Evolutionary conservation across 2,113 vertebrate species (phyloP), one percentile per base, ranked within the genome.

Genomic region (Trogon surrucura): DNA sequence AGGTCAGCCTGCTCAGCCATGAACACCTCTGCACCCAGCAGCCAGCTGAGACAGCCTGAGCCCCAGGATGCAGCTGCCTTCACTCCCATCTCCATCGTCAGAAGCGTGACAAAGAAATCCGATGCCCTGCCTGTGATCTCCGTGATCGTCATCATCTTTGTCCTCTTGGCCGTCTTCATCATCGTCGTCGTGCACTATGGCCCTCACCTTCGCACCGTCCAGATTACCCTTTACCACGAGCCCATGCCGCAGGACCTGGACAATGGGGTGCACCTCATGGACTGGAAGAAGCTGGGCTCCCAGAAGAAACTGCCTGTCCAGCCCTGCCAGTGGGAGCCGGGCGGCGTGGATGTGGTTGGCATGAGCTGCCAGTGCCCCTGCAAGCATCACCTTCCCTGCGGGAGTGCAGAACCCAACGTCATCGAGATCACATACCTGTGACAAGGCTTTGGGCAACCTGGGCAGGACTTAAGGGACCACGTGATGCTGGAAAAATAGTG

Each of bases 101-200:
- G 11, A 48, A 57, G 82, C 2, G 30, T 32, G 79, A 38, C 48
- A 0, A 91, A 61, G 79, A 95, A 14, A 14, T 87, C 90, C 1
- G 97, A 97, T 0, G 97, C 97, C 22, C 96, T 98, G 75, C 97
- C 96, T 1, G 5, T 77, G 34, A 97, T 98, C 77, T 81, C 91
- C 0, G 14, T 60, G 16, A 98, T 98, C 1, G 96, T 98, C 0
- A 41, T 81, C 7, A 2, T 65, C 32, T 98, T 98, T 1, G 96
- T 98, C 80, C 97, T 98, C 34, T 36, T 98, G 93, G 98, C 98
- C 1, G 22, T 98, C 58, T n/a, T 97, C 47, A 98, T 98, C 4
- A 80, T 98, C 34, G 2, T 98, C 8, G 41, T 5, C 1, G 98
- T 98, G 71, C 98, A 91, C 80, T 97, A 89, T 0, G 97, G 97